Evolutionary conservation across 1,140 invertebrate species (phyloP).

Genomic region (Triops cancriformis): DNA sequence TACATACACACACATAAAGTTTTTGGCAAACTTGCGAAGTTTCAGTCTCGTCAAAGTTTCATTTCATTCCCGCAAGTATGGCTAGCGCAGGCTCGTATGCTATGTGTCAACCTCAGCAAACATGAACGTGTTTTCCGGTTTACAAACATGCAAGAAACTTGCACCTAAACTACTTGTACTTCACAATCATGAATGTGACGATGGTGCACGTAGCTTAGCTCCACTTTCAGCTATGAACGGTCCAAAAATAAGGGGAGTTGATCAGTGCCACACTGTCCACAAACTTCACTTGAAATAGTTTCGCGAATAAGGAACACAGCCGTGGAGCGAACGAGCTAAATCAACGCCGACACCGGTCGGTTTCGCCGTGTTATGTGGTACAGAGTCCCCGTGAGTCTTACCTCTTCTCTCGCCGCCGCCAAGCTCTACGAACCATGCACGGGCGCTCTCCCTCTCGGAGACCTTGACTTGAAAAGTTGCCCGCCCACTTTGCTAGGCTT

Average conservation of each 20-base stretch:
- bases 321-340: not conserved
- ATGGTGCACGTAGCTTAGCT: not conserved
- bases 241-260: not conserved
- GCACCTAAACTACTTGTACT: not conserved
- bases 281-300: not conserved
- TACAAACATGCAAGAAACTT: not conserved
- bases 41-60: not conserved
- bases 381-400: conserved; percentile 2
- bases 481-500: not conserved
- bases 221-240: too few species aligned
- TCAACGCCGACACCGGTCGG: conserved; percentile 6
- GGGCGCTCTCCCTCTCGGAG: conserved; percentile 7
- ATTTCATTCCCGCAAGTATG: not conserved
- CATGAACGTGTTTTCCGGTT: not conserved
- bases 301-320: not conserved
- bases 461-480: conserved; percentile 7
- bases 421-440: conserved; percentile 5
- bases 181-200: not conserved
- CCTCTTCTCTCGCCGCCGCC: not conserved
- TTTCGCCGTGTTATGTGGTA: conserved; percentile 1
- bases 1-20: not conserved
- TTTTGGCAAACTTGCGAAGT: not conserved
- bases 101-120: not conserved
- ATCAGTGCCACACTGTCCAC: not conserved
- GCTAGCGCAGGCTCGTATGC: not conserved